Conservation (phyloP, 2,888 invertebrate species). For the Ormyrus pomaceus region DNA sequence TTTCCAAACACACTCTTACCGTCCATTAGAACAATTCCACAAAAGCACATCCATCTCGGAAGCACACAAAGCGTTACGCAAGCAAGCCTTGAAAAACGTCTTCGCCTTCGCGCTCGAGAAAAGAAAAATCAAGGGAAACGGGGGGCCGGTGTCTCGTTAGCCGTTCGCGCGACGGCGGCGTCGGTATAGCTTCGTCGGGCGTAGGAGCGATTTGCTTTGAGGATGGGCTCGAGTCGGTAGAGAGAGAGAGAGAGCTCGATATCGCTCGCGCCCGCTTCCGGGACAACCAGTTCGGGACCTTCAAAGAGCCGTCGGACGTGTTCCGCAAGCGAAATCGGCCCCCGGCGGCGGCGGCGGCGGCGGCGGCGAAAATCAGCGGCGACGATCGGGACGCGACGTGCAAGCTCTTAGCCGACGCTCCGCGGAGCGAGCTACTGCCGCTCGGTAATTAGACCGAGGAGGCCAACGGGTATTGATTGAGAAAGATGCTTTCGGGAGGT, state of each 20-base stretch:
- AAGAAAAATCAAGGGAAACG: not conserved
- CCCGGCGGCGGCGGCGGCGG: not conserved
- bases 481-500: too few species aligned
- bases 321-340: constrained; percentile 55
- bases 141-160: not conserved
- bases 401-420: not conserved
- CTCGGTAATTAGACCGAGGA: too few species aligned
- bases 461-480: too few species aligned
- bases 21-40: too few species aligned
- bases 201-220: constrained; percentile 30
- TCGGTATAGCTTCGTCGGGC: too few species aligned
- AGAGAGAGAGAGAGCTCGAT: constrained; percentile 1
- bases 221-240: constrained; percentile 8
- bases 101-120: too few species aligned
- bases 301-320: constrained; percentile 60
- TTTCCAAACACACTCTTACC: too few species aligned
- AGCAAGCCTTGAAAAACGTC: too few species aligned
- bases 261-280: constrained; percentile 55
- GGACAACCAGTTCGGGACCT: constrained; percentile 57
- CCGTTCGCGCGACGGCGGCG: too few species aligned
- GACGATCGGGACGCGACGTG: not conserved
- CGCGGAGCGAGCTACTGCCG: not conserved
- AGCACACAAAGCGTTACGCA: too few species aligned
- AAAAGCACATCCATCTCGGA: too few species aligned
- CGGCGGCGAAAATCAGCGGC: constrained; percentile 6